phyloP scores from a whole-genome alignment of 1,140 invertebrate species.

The Hylaeus anthracinus region DNA sequence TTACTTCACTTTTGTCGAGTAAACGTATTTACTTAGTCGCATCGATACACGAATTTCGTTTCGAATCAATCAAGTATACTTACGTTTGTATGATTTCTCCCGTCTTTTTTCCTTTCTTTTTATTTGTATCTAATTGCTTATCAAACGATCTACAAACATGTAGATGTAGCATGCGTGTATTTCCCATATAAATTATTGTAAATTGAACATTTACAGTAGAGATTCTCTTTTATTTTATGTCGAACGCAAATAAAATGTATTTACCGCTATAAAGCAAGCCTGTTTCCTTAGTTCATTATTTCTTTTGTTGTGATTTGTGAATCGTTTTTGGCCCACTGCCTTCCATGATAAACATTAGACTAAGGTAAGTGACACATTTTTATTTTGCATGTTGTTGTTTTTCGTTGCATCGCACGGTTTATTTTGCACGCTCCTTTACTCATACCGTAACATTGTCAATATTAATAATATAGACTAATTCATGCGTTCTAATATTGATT shows the following conservation, averaged over 20 bases:
- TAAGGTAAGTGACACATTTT: constrained; percentile 70
- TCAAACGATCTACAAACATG: constrained; percentile 33
- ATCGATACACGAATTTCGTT: constrained; percentile 26
- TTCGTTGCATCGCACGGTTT: constrained; percentile 61
- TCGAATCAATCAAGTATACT: constrained; percentile 24
- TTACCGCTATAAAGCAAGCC: constrained; percentile 49
- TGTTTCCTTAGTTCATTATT: constrained; percentile 55
- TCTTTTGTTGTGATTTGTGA: constrained; percentile 54
- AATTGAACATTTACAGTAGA: constrained; percentile 64
- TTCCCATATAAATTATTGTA: constrained; percentile 68
- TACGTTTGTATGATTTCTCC: constrained; percentile 56
- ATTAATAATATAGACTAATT: not conserved
- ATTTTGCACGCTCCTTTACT: constrained; percentile 35
- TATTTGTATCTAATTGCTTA: constrained; percentile 47
- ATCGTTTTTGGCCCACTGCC: constrained; percentile 48
- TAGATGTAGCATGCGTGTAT: constrained; percentile 74
- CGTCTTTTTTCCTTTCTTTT: constrained; percentile 35
- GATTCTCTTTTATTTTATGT: constrained; percentile 70
- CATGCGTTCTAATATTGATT: constrained; percentile 15
- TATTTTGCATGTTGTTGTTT: constrained; percentile 57
- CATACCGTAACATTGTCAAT: no score
- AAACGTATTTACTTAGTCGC: constrained; percentile 9
- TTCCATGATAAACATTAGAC: constrained; percentile 34
- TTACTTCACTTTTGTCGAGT: not conserved
- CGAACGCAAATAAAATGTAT: constrained; percentile 67